A percentile compares a stretch with the other conserved stretches of the same genome.
Evolutionary conservation across 2,888 invertebrate species (phyloP).

Genomic region (Tachystola acroxantha): DNA sequence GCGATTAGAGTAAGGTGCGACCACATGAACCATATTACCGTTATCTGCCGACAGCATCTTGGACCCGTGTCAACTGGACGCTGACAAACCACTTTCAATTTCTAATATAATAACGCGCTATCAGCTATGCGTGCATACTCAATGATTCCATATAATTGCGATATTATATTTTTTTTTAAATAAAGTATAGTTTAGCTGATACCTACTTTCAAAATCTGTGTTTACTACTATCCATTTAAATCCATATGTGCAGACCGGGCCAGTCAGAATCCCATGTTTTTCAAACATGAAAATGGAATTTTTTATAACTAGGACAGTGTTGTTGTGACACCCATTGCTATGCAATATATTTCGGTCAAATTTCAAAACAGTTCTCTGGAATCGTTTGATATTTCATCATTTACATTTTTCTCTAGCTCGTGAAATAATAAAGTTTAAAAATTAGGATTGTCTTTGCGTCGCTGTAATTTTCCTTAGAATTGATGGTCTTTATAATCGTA

Average conservation of each 20-base stretch:
- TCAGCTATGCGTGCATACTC: background rate
- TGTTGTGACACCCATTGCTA: conserved; percentile 41
- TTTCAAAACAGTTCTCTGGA: conserved; percentile 45
- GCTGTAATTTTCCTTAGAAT: background rate
- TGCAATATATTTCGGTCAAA: conserved; percentile 52
- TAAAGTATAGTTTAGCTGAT: too few relatives aligned
- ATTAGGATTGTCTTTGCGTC: background rate
- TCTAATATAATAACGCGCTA: conserved; percentile 19
- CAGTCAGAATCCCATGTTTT: too few relatives aligned
- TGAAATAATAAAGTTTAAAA: background rate
- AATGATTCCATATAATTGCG: too few relatives aligned
- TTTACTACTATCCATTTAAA: too few relatives aligned
- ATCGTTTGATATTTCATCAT: conserved; percentile 25
- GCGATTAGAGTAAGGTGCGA: conserved; percentile 39
- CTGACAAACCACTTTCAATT: conserved; percentile 58
- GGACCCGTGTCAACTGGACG: conserved; percentile 64
- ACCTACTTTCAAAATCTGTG: too few relatives aligned
- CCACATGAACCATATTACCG: conserved; percentile 58
- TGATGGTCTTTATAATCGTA: background rate
- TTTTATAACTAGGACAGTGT: conserved; percentile 8
- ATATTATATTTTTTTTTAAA: background rate
- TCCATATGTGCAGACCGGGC: too few relatives aligned
- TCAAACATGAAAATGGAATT: too few relatives aligned
- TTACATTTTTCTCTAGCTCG: conserved; percentile 25
- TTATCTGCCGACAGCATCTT: conserved; percentile 73